These are phyloP conservation scores for Drosophila nr. medialis DNA, from an alignment of 2,888 invertebrate species.

Conservation along the genomic window DNA sequence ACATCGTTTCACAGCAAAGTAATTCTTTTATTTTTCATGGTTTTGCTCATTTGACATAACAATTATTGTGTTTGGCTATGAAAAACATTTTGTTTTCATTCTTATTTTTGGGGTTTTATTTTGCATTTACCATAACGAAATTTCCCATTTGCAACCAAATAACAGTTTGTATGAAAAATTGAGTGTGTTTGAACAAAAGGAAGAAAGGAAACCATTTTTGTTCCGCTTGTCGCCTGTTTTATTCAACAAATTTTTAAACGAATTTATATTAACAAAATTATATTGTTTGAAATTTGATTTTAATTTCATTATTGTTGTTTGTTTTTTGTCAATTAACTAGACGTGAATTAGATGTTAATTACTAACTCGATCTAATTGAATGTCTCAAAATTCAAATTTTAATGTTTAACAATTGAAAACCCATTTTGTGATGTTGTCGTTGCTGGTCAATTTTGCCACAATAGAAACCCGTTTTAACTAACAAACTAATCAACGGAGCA, in stretches of 20 bases:
- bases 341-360: slow-evolving; percentile 47
- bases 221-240: slow-evolving; percentile 85
- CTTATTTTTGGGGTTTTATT: slow-evolving; percentile 15
- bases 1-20: slow-evolving; percentile 17
- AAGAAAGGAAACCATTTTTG: slow-evolving; percentile 83
- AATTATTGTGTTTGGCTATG: slow-evolving; percentile 25
- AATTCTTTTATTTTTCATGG: background rate
- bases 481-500: slow-evolving; percentile 45
- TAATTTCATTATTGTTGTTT: slow-evolving; percentile 32
- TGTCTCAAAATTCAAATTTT: slow-evolving; percentile 33
- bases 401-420: slow-evolving; percentile 13
- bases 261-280: slow-evolving; percentile 26
- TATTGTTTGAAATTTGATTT: slow-evolving; percentile 34
- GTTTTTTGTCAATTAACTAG: slow-evolving; percentile 51
- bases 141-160: slow-evolving; percentile 37
- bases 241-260: slow-evolving; percentile 53
- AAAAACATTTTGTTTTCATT: slow-evolving; percentile 2
- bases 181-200: slow-evolving; percentile 35
- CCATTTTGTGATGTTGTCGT: slow-evolving; percentile 38
- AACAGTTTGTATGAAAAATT: slow-evolving; percentile 36
- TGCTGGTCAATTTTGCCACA: slow-evolving; percentile 30
- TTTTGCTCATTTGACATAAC: slow-evolving; percentile 30
- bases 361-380: slow-evolving; percentile 71
- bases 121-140: slow-evolving; percentile 14
- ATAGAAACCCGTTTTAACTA: slow-evolving; percentile 1